Base-by-base conservation (phyloP, 2,888 invertebrate species). In the Yponomeuta cagnagella region DNA sequence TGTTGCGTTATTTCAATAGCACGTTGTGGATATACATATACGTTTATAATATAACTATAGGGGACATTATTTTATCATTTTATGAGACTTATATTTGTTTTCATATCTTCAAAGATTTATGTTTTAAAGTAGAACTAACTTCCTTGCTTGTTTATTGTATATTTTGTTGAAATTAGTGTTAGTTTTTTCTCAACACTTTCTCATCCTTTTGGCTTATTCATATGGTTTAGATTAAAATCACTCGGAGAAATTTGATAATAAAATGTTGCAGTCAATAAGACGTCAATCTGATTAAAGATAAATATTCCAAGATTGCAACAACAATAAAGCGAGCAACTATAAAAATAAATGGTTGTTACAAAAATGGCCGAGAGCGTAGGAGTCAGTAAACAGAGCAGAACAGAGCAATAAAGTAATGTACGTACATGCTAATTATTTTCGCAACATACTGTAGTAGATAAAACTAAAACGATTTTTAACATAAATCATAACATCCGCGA, bases 361-460 rank as follows among this genome's bases (percentile, higher is more conserved):
- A 88, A 89, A 88, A 89, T 87, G 82, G 81, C 82, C 76, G 83
- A 86, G 86, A 88, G 85, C 86, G 82, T 82, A 80, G 81, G 82
- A 52, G 75, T 75, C 74, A 76, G 72, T 77, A 92, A 90, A 84
- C 90, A 91, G 92, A 91, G 91, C 92, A 82, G 77, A 87, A 88
- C 87, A 79, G 85, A 86, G 82, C 86, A 83, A 86, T 88, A 90
- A 89, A 80, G 77, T 80, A 77, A 80, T 88, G 83, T 86, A 89
- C 86, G 88, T 84, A 85, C 90, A 91, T 91, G 90, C 89, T 90
- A 90, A 90, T 72, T 63, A 72, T 91, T 85, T 86, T 84, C 81
- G 80, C 84, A 86, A 86, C 83, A 84, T 79, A 75, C 76, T 74
- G 72, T 73, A 77, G 77, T 77, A 77, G 79, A 79, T 80, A 81